Evolutionary conservation across 2,113 vertebrate genomes (phyloP), one percentile per base, ranked within the genome.

Genomic region (Pavo muticus): DNA sequence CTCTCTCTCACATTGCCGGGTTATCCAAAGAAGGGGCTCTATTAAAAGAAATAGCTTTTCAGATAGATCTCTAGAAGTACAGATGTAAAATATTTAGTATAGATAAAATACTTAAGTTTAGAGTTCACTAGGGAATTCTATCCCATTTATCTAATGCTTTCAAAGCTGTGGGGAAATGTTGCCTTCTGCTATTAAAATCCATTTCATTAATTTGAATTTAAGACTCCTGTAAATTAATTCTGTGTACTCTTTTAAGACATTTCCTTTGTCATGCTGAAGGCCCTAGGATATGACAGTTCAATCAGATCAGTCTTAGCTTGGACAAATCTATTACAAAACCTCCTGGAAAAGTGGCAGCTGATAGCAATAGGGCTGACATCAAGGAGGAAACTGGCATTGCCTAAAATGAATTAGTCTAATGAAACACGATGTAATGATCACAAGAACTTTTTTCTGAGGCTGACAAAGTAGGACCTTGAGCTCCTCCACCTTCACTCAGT

Each of bases 371-470:
- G 35, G 15, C 60, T 88, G 81, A 50, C 57, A 39, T 7, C 56
- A 52, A 23, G 61, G 52, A 65, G 67, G 54, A 72, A 95, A 95
- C 69, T 86, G 84, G 70, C 79, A 61, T n/a, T 18, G 16, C 45
- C 83, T 85, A 73, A 85, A 48, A 50, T 29, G 72, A 93, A 88
- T 94, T 45, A 52, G 61, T 47, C 59, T 78, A 84, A 92, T 14
- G 70, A 95, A 97, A 96, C 78, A 59, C 9, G 45, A 84, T 52
- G 81, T 35, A 81, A 82, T 65, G 57, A 40, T 91, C 11, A 0
- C 42, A 69, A 73, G 63, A 67, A 20, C 13, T 48, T 37, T 45
- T 85, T 88, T 45, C 73, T 47, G 30, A 89, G 90, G 48, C 1
- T 93, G 75, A 87, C 65, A 94, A 76, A 94, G 59, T 24, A 80